Conservation (phyloP, 2,888 invertebrate genomes). For the Meliscaeva auricollis region DNA sequence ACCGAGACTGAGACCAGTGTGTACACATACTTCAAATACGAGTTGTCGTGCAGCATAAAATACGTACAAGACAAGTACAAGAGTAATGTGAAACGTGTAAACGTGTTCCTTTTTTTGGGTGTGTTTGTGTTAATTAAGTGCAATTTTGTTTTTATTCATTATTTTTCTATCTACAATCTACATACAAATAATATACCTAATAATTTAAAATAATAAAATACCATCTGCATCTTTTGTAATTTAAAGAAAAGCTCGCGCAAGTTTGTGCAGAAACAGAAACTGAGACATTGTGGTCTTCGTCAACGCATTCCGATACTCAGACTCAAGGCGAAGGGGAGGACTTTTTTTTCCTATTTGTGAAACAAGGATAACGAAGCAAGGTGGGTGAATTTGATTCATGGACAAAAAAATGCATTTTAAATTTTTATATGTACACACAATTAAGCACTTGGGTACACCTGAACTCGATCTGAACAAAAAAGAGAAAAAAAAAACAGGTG, state of each 20-base stretch:
- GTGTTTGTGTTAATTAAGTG: constrained; percentile 76
- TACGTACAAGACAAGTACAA: constrained; percentile 50
- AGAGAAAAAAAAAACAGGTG: neutral
- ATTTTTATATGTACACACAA: neutral
- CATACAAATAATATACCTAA: neutral
- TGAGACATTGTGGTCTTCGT: constrained; percentile 7
- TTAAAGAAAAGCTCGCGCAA: constrained; percentile 61
- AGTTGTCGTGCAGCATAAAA: constrained; percentile 57
- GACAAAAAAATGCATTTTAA: constrained; percentile 19
- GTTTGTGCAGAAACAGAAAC: constrained; percentile 54
- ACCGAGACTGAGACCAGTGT: constrained; percentile 46
- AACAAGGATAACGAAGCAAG: constrained; percentile 58
- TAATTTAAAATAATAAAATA: constrained; percentile 44
- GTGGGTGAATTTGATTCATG: constrained; percentile 43
- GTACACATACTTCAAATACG: constrained; percentile 44
- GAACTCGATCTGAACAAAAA: neutral
- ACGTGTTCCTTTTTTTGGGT: constrained; percentile 70
- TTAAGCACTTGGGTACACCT: neutral
- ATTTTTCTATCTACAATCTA: constrained; percentile 15
- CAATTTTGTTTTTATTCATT: constrained; percentile 64
- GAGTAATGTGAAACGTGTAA: constrained; percentile 69
- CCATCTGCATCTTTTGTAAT: constrained; percentile 46
- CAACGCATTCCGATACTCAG: constrained; percentile 62
- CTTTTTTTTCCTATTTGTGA: neutral
- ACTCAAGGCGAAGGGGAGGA: constrained; percentile 13